Conservation (phyloP, 2,888 invertebrate genomes). For the Dicranocentrus wangi region DNA sequence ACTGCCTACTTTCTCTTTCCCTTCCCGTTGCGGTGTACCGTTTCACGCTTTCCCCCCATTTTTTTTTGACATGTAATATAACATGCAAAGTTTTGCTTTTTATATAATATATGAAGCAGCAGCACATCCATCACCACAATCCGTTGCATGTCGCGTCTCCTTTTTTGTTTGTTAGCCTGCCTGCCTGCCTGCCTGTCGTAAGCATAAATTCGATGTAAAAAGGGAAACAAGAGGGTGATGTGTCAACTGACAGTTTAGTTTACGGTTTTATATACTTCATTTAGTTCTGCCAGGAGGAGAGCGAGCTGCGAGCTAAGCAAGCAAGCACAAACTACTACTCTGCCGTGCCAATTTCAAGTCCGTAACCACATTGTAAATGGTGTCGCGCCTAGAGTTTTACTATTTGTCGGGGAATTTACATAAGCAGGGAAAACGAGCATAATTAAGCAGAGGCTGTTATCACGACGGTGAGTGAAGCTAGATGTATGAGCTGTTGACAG, state of each 20-base stretch:
- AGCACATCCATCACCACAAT: constrained; percentile 54
- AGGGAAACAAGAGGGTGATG: constrained; percentile 15
- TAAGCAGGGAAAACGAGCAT: not conserved
- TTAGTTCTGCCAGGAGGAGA: constrained; percentile 31
- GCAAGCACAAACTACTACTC: not conserved
- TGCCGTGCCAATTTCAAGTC: not conserved
- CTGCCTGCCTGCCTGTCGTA: not conserved
- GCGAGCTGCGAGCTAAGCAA: constrained; percentile 16
- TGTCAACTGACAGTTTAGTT: constrained; percentile 45
- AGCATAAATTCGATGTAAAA: not conserved
- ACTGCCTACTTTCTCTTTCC: constrained; percentile 14
- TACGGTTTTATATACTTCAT: no score
- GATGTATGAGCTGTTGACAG: constrained; percentile 52
- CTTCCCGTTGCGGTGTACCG: constrained; percentile 38
- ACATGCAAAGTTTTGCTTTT: not conserved
- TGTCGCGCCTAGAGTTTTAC: not conserved
- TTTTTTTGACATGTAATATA: not conserved
- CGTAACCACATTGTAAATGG: not conserved
- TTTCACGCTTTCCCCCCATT: constrained; percentile 8
- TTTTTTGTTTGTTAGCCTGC: no score
- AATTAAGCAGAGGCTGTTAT: constrained; percentile 22
- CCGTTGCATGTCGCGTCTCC: no score
- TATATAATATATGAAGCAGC: constrained; percentile 30
- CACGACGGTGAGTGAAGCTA: not conserved
- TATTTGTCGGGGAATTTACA: not conserved